phyloP scores from a whole-genome alignment of 92 coral and sea anemone genomes.

The Porites divaricata region DNA sequence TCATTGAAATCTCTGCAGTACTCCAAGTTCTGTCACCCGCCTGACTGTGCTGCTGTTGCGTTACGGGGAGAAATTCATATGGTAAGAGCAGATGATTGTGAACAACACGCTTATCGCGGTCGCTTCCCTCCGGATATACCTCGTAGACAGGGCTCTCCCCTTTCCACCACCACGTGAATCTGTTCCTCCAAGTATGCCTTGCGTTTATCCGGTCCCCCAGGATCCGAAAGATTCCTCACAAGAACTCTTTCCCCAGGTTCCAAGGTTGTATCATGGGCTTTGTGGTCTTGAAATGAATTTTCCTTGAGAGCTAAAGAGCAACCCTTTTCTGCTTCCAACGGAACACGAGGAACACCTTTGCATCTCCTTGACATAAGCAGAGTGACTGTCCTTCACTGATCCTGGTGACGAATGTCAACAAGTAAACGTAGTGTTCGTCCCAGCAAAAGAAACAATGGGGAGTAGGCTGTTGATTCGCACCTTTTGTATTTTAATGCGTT shows the following conservation, averaged over 20 bases:
- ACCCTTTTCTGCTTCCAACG: slow-evolving; percentile 27
- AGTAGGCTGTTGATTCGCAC: slow-evolving; percentile 38
- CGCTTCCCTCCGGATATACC: slow-evolving; percentile 10
- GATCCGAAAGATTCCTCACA: slow-evolving; percentile 29
- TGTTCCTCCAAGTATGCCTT: slow-evolving; percentile 37
- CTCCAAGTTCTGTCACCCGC: not conserved
- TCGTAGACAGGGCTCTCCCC: slow-evolving; percentile 30
- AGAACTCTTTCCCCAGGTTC: slow-evolving; percentile 45
- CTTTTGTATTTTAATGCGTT: slow-evolving; percentile 25
- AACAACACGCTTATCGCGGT: slow-evolving; percentile 10
- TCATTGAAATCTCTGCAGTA: not conserved
- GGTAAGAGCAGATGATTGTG: slow-evolving; percentile 41
- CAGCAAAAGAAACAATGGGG: slow-evolving; percentile 39
- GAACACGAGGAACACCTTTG: slow-evolving; percentile 4
- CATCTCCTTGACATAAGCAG: slow-evolving; percentile 31
- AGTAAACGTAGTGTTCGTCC: slow-evolving; percentile 46
- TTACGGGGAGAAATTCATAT: slow-evolving; percentile 19
- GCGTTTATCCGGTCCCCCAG: slow-evolving; percentile 19
- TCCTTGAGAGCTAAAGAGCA: slow-evolving; percentile 1
- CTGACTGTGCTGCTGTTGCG: not conserved
- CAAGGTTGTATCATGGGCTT: slow-evolving; percentile 25
- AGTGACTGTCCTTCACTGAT: not conserved
- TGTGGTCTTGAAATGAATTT: slow-evolving; percentile 28
- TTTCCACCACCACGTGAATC: slow-evolving; percentile 36
- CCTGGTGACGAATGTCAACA: slow-evolving; percentile 21